These are phyloP conservation scores for Conopomorpha cramerella DNA, from an alignment of 1,140 invertebrate species.

Conservation along the genomic window DNA sequence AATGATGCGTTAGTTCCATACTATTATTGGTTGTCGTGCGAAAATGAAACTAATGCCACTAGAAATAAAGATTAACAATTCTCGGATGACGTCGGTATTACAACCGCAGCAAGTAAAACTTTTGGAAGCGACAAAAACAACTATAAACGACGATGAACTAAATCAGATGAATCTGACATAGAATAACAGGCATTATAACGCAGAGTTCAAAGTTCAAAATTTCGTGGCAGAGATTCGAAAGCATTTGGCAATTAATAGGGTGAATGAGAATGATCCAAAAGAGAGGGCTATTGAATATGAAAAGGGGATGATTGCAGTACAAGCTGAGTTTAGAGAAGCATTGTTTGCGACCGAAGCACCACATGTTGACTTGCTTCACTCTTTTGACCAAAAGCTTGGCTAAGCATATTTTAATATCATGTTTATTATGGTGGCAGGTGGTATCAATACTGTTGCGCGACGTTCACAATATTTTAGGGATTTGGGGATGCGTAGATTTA, in stretches of 20 bases:
- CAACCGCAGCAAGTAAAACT: no score
- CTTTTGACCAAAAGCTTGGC: constrained; percentile 21
- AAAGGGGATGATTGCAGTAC: constrained; percentile 35
- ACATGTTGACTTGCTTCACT: constrained; percentile 43
- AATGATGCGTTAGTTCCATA: no score
- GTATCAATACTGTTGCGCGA: no score
- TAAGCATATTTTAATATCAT: constrained; percentile 46
- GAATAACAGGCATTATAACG: no score
- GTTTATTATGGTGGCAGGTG: neutral
- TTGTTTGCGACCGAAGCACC: constrained; percentile 34
- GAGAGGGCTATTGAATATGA: constrained; percentile 25
- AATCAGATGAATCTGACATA: constrained; percentile 8
- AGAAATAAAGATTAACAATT: no score
- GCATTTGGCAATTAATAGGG: constrained; percentile 39
- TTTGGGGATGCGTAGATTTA: constrained; percentile 7
- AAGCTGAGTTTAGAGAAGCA: constrained; percentile 15
- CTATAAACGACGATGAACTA: constrained; percentile 18
- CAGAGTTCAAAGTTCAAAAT: no score
- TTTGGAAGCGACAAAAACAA: constrained; percentile 27
- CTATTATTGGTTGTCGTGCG: no score
- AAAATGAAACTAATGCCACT: no score
- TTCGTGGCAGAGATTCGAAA: no score
- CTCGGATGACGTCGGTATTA: no score
- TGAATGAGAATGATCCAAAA: constrained; percentile 42
- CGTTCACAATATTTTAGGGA: no score